phyloP scores from a whole-genome alignment of 2,888 invertebrate species.

The Mesoligia furuncula region DNA sequence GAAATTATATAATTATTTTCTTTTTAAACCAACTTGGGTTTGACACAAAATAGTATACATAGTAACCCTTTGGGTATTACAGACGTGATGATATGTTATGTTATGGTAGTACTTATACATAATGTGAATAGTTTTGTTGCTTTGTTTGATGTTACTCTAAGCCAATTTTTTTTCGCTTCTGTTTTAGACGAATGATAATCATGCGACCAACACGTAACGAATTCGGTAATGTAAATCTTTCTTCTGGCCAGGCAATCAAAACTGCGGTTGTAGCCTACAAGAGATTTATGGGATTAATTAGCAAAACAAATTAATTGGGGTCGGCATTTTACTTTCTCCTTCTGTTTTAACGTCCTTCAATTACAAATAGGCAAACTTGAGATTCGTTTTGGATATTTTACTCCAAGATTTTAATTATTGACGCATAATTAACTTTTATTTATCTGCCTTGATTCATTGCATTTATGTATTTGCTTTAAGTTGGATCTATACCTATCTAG shows the following conservation, averaged over 20 bases:
- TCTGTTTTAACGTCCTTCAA: slow-evolving; percentile 39
- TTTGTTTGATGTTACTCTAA: not conserved
- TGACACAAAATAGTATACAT: not conserved
- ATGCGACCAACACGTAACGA: slow-evolving; percentile 13
- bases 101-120: not conserved
- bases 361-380: slow-evolving; percentile 31
- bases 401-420: slow-evolving; percentile 6
- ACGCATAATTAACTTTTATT: not conserved
- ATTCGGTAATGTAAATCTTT: slow-evolving; percentile 32
- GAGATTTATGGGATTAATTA: slow-evolving; percentile 60
- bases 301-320: slow-evolving; percentile 57
- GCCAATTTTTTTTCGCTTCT: not conserved
- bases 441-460: not conserved
- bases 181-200: slow-evolving; percentile 2
- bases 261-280: slow-evolving; percentile 57
- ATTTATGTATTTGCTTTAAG: not conserved
- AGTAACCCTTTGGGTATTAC: not conserved
- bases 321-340: slow-evolving; percentile 39
- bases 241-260: slow-evolving; percentile 41
- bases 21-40: not conserved
- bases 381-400: slow-evolving; percentile 13
- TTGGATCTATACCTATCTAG: not conserved
- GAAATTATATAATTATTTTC: not conserved
- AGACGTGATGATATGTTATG: not conserved
- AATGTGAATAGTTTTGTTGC: not conserved